phyloP scores from a whole-genome alignment of 2,888 invertebrate genomes.

The Ophonus ardosiacus region DNA sequence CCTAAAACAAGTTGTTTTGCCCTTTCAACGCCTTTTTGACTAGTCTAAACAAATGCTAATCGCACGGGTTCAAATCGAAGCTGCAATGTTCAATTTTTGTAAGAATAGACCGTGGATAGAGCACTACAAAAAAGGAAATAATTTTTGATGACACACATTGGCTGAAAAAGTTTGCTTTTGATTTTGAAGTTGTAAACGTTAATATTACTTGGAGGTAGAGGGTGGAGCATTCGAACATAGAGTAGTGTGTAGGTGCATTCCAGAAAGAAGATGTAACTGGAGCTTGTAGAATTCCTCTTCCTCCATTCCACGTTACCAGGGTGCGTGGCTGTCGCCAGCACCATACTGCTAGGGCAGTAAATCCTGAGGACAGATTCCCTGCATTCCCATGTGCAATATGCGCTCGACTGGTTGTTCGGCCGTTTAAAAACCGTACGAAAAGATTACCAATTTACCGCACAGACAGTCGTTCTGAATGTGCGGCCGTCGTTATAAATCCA shows the following conservation, averaged over 20 bases:
- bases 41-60: too few species aligned
- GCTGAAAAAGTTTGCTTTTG: background rate
- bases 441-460: constrained; percentile 74
- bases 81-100: too few species aligned
- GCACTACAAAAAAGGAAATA: too few species aligned
- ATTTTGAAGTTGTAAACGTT: background rate
- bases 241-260: constrained; percentile 7
- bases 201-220: background rate
- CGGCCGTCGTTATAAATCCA: constrained; percentile 72
- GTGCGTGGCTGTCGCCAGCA: constrained; percentile 6
- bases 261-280: constrained; percentile 28
- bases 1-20: too few species aligned
- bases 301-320: background rate
- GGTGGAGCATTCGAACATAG: background rate
- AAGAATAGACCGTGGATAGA: too few species aligned
- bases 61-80: too few species aligned
- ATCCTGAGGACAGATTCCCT: constrained; percentile 73
- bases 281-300: background rate
- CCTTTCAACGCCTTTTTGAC: too few species aligned
- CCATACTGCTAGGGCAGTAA: constrained; percentile 69
- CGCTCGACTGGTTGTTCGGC: constrained; percentile 57
- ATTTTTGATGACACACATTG: too few species aligned
- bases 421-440: constrained; percentile 62
- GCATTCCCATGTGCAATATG: constrained; percentile 72
- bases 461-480: constrained; percentile 71